Evolutionary conservation across 2,888 invertebrate genomes (phyloP), one percentile per base, ranked within the genome.

Genomic region (Parapristionchus giblindavisi): DNA sequence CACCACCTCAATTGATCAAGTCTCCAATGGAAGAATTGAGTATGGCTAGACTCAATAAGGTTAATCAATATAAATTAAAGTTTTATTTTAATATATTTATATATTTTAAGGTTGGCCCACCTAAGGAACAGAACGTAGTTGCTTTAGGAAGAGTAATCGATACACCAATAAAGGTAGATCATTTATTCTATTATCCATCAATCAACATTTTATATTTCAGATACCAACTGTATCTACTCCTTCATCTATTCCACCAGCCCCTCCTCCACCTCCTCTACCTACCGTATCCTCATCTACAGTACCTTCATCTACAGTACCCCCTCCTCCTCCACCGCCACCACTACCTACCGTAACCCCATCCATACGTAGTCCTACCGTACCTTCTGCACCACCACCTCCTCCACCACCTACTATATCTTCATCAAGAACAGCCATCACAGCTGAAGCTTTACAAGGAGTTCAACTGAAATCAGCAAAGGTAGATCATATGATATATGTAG

Each of bases 91-190:
- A n/a, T n/a, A n/a, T n/a, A n/a, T n/a, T n/a, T n/a, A n/a, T n/a
- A n/a, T n/a, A n/a, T n/a, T 54, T 5, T 14, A 48, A 68, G 68
- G 68, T 68, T 24, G 68, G 68, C 6, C 68, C 68, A 14, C 68
- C 68, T 0, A 34, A 38, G 2, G 68, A 68, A 51, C 68, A 68
- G 68, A 68, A 27, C 21, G 68, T 27, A 8, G 52, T 68, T 36
- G 68, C 68, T 3, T 14, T 68, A 6, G 68, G 68, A 34, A 32
- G 68, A 32, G 68, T 68, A 0, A 21, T 68, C 52, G 68, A 68
- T 36, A 24, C 51, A 2, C 68, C 68, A 65, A 3, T n/a, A 4
- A 43, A 65, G 63, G 63, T 65, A n/a, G n/a, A n/a, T n/a, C n/a
- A n/a, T n/a, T n/a, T n/a, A n/a, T n/a, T n/a, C n/a, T n/a, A n/a